phyloP scores from a whole-genome alignment of 2,888 invertebrate genomes.

The Limenitis camilla region DNA sequence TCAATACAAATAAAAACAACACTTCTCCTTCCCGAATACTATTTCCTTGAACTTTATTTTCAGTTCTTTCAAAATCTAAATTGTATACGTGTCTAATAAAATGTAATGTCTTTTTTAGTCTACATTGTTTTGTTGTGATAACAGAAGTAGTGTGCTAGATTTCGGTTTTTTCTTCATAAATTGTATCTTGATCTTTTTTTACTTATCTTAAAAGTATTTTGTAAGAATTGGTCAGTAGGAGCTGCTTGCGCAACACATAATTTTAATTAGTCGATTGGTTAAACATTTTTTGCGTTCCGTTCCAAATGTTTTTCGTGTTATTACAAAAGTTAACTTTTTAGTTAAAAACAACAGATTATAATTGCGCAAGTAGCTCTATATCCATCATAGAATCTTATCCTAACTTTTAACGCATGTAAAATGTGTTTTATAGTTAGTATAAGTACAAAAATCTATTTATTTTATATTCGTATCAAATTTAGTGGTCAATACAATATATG shows the following conservation, averaged over 20 bases:
- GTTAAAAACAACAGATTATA: too few relatives aligned
- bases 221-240: conserved; percentile 14
- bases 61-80: not conserved
- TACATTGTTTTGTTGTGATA: conserved; percentile 38
- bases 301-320: too few relatives aligned
- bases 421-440: not conserved
- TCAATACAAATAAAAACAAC: too few relatives aligned
- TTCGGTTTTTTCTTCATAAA: conserved; percentile 30
- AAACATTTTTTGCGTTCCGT: too few relatives aligned
- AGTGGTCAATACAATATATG: too few relatives aligned
- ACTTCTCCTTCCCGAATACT: too few relatives aligned
- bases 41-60: too few relatives aligned
- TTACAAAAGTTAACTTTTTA: too few relatives aligned
- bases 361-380: too few relatives aligned
- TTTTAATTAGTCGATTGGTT: too few relatives aligned
- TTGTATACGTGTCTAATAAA: conserved; percentile 9
- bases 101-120: conserved; percentile 21
- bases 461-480: conserved; percentile 10
- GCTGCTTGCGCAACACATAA: too few relatives aligned
- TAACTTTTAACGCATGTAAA: not conserved
- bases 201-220: not conserved
- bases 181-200: conserved; percentile 7
- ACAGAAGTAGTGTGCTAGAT: conserved; percentile 46
- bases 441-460: conserved; percentile 8
- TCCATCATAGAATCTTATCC: not conserved